These are phyloP conservation scores for Dicyrtoma fusca DNA, from an alignment of 2,888 invertebrate genomes.

Conservation along the genomic window DNA sequence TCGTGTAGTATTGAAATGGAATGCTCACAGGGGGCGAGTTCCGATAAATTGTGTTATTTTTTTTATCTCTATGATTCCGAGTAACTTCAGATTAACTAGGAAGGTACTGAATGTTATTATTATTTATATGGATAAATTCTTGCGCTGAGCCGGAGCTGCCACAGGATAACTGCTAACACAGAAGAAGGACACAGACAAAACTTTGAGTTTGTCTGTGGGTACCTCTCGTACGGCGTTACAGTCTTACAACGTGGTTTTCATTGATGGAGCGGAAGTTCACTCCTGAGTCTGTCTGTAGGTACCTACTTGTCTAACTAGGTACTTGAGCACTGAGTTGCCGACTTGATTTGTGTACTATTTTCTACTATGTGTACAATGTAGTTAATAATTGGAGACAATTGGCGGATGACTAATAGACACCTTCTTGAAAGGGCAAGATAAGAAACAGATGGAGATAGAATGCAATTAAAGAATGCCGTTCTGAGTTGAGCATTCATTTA, in stretches of 20 bases:
- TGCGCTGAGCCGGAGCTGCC: too few species aligned
- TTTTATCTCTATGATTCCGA: neutral
- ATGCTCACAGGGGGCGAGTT: slow-evolving; percentile 7
- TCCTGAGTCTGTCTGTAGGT: neutral
- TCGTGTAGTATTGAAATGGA: slow-evolving; percentile 5
- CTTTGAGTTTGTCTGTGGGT: neutral
- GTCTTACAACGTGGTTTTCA: neutral
- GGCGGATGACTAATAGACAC: slow-evolving; percentile 43
- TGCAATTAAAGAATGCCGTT: slow-evolving; percentile 14
- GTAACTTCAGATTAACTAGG: slow-evolving; percentile 7
- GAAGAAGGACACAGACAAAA: slow-evolving; percentile 11
- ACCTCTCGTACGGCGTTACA: neutral
- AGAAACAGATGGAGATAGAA: slow-evolving; percentile 33
- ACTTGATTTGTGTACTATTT: neutral
- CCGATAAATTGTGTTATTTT: neutral
- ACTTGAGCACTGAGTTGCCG: neutral
- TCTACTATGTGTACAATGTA: slow-evolving; percentile 17
- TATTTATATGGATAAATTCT: too few species aligned
- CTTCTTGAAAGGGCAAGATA: slow-evolving; percentile 31
- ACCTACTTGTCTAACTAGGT: neutral
- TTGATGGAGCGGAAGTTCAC: slow-evolving; percentile 21
- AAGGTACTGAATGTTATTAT: neutral
- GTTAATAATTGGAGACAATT: slow-evolving; percentile 22
- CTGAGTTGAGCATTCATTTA: slow-evolving; percentile 20
- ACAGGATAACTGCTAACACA: too few species aligned